Evolutionary conservation across 2,797 vertebrate genomes (phyloP).

Genomic region (Bryconaethiops microstoma): DNA sequence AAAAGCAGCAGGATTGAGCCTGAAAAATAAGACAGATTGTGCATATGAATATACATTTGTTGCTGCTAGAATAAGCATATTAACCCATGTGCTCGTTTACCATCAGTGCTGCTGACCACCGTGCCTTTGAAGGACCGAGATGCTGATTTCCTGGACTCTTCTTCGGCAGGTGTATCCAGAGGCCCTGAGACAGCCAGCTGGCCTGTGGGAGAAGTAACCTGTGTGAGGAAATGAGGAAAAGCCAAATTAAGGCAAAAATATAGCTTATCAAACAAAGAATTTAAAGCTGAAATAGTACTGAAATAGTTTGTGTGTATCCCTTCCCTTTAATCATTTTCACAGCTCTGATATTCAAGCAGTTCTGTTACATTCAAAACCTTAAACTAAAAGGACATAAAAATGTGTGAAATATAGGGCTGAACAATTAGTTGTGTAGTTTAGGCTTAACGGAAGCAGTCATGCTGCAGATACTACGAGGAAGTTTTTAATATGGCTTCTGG

Average conservation of each 20-base stretch:
- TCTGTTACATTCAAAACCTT: not conserved
- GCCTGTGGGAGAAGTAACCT: constrained; percentile 76
- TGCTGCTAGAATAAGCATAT: not conserved
- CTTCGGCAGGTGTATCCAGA: constrained; percentile 87
- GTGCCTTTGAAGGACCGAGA: constrained; percentile 88
- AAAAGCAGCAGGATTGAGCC: not conserved
- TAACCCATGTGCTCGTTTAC: constrained; percentile 70
- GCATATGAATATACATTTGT: not conserved
- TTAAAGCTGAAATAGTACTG: not conserved
- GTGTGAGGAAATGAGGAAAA: constrained; percentile 10
- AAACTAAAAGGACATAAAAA: not conserved
- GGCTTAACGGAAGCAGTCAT: constrained; percentile 11
- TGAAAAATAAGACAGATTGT: not conserved
- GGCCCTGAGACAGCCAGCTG: constrained; percentile 79
- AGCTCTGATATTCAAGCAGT: not conserved
- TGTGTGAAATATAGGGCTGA: not conserved
- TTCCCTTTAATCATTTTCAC: too few species aligned
- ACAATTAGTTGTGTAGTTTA: constrained; percentile 16
- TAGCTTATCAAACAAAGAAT: too few species aligned
- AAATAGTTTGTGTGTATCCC: too few species aligned
- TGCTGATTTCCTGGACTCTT: constrained; percentile 85
- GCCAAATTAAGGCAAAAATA: too few species aligned
- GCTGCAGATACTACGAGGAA: not conserved
- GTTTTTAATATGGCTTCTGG: constrained; percentile 14
- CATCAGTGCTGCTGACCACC: constrained; percentile 90